Evolutionary conservation across 2,888 invertebrate species (phyloP).

Genomic region (Drosophila ochracea): DNA sequence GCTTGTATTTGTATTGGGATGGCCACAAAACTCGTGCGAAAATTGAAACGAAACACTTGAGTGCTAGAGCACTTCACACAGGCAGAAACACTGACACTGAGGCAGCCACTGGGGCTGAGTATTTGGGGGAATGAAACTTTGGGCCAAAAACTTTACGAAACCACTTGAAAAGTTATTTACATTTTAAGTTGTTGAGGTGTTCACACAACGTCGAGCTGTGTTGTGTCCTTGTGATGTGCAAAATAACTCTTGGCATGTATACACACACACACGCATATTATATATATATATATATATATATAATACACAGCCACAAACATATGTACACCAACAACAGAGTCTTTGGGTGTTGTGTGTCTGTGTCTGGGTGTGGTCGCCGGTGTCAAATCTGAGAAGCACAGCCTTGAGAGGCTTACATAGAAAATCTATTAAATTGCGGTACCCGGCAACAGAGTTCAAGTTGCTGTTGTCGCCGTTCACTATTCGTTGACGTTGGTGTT

Average conservation of each 20-base stretch:
- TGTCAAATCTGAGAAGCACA: slow-evolving; percentile 74
- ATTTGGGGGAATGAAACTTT: slow-evolving; percentile 47
- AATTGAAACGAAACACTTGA: slow-evolving; percentile 80
- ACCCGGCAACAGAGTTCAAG: slow-evolving; percentile 56
- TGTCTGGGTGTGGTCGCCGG: slow-evolving; percentile 66
- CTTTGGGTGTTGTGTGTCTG: slow-evolving; percentile 38
- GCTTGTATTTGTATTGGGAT: slow-evolving; percentile 68
- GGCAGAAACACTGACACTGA: slow-evolving; percentile 48
- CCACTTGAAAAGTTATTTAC: slow-evolving; percentile 81
- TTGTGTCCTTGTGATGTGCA: slow-evolving; percentile 79
- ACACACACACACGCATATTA: slow-evolving; percentile 21
- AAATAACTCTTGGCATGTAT: slow-evolving; percentile 75
- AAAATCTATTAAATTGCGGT: slow-evolving; percentile 80
- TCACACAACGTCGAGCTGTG: slow-evolving; percentile 79
- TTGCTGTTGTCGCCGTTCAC: slow-evolving; percentile 30
- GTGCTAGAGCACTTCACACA: slow-evolving; percentile 67
- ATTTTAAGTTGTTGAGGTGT: slow-evolving; percentile 81
- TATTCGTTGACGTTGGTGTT: slow-evolving; percentile 29
- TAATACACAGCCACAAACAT: slow-evolving; percentile 9
- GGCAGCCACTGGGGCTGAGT: slow-evolving; percentile 35
- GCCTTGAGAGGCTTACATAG: slow-evolving; percentile 75
- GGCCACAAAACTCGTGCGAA: slow-evolving; percentile 66
- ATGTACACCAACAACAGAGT: slow-evolving; percentile 11
- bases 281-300: background rate
- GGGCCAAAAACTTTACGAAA: slow-evolving; percentile 77